Conservation (phyloP, 2,888 invertebrate genomes). For the Hyalella azteca region DNA sequence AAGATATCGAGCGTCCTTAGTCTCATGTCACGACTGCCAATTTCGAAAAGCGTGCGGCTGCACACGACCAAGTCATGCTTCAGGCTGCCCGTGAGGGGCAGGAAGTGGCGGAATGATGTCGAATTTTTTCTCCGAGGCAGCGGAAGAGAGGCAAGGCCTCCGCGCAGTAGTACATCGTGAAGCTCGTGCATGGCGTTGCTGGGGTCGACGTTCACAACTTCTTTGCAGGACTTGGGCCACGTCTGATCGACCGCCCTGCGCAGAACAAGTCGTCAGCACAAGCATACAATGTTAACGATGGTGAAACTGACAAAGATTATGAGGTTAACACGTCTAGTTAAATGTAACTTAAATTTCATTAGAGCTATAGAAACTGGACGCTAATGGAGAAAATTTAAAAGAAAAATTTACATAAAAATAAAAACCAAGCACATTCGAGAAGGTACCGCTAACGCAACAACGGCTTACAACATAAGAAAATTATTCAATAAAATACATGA, state of each 20-base stretch:
- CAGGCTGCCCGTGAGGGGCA: conserved; percentile 45
- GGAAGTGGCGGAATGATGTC: conserved; percentile 47
- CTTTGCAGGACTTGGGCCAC: conserved; percentile 47
- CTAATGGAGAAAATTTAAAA: background rate
- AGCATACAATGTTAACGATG: background rate
- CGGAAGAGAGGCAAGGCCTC: conserved; percentile 39
- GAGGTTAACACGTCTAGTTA: too few species aligned
- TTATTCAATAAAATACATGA: too few species aligned
- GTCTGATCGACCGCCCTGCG: conserved; percentile 49
- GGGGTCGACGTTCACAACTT: conserved; percentile 50
- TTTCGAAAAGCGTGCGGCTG: conserved; percentile 47
- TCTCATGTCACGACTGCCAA: conserved; percentile 44
- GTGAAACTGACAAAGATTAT: too few species aligned
- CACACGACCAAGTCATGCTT: conserved; percentile 52
- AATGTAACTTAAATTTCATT: background rate
- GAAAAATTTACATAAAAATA: background rate
- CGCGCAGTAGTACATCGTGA: conserved; percentile 44
- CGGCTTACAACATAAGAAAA: too few species aligned
- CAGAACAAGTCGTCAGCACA: too few species aligned
- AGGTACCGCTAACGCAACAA: too few species aligned
- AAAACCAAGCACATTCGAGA: background rate
- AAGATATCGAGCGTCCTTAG: conserved; percentile 49
- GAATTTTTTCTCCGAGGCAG: conserved; percentile 28
- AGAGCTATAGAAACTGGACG: background rate
- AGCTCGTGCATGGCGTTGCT: conserved; percentile 48